Conservation (phyloP, 2,113 vertebrate genomes). For the Eleginops maclovinus region DNA sequence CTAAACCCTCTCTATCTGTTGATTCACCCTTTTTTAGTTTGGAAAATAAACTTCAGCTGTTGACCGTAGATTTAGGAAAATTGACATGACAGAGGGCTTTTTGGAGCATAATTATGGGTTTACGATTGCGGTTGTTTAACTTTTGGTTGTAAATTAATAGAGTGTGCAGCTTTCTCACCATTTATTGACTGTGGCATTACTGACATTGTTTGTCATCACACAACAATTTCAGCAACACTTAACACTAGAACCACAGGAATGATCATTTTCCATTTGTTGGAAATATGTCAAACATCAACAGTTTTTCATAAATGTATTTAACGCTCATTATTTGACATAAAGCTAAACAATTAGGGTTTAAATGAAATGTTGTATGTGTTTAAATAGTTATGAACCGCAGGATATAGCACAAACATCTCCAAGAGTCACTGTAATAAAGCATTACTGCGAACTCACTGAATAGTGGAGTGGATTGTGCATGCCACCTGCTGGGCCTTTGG, state of each 20-base stretch:
- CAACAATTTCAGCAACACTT: not conserved
- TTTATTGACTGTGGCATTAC: conserved; percentile 7
- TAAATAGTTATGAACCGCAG: not conserved
- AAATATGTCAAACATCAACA: conserved; percentile 12
- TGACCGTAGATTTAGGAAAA: not conserved
- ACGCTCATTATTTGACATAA: too few species aligned
- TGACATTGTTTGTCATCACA: conserved; percentile 29
- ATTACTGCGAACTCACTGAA: not conserved
- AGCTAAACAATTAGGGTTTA: not conserved
- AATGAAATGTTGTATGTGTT: not conserved
- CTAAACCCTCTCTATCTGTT: conserved; percentile 1
- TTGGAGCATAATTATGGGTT: conserved; percentile 5
- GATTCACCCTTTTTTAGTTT: conserved; percentile 16
- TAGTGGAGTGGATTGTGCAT: conserved; percentile 44
- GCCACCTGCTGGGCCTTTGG: conserved; percentile 78
- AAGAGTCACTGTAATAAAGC: not conserved
- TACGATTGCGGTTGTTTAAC: not conserved
- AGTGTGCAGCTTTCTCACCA: conserved; percentile 6
- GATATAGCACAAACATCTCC: not conserved
- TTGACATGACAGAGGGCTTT: not conserved
- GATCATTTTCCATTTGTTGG: not conserved
- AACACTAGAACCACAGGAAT: not conserved
- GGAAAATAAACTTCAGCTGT: not conserved
- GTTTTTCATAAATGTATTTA: not conserved
- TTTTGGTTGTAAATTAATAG: not conserved